Base-by-base conservation (phyloP, 2,888 invertebrate species). In the Coleophora flavipennella region DNA sequence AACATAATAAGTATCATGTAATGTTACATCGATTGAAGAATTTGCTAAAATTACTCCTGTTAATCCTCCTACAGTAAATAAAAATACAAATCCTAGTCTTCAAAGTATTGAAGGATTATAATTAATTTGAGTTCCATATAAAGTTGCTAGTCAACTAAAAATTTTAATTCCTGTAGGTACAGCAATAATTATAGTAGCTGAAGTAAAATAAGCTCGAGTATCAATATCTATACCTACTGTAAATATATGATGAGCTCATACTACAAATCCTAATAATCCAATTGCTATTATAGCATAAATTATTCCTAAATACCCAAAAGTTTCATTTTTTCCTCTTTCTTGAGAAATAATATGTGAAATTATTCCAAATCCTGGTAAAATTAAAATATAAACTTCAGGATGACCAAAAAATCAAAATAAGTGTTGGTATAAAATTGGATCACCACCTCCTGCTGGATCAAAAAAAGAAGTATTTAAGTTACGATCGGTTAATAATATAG, bases 331-430 rank as follows among this genome's bases (percentile, higher is more conserved):
- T 7, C 89, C 89, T 65, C 89, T 89, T 88, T 91, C 89, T 86
- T 89, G 89, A 0, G 86, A 87, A 73, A 93, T 89, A 83, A 92
- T 90, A 66, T 93, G 92, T 0, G 91, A 92, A 69, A 93, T 90
- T 85, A 93, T 88, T 0, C 93, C 92, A 86, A 94, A 93, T 72
- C 90, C 92, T 0, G 92, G 92, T 56, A 93, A 62, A 90, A 93
- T 93, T 85, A 93, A 77, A 91, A 93, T 92, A 78, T 94, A 94
- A 46, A 94, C 92, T 89, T 94, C 93, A 8, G 93, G 93, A 40
- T 94, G 93, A 0, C 93, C 93, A 88, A 94, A 94, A 83, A 94
- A 94, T 89, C 93, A 94, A 81, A 94, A 93, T 87, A 93, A 78
- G 70, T 94, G 92, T 88, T 93, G 92, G 39, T 91, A 93, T 53